Evolutionary conservation across 2,113 vertebrate genomes (phyloP).

Genomic region (Alligator sinensis): DNA sequence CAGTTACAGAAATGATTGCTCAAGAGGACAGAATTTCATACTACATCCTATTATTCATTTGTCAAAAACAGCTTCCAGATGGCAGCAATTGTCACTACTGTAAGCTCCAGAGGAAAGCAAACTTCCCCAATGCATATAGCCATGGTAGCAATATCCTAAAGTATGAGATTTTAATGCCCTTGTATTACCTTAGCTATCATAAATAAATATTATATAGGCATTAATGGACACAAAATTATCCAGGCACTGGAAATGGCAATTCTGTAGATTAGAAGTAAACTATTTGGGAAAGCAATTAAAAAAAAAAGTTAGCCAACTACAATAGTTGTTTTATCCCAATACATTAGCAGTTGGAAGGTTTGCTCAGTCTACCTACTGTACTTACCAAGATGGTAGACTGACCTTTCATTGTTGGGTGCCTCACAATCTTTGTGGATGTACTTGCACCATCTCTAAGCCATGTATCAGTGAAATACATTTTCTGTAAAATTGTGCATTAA

Average conservation of each 20-base stretch:
- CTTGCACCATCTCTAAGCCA: constrained; percentile 42
- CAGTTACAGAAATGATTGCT: not conserved
- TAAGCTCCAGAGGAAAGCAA: not conserved
- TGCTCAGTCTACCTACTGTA: not conserved
- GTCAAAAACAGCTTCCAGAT: not conserved
- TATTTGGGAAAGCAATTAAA: constrained; percentile 15
- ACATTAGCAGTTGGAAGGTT: not conserved
- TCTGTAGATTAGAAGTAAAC: not conserved
- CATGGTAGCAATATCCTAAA: not conserved
- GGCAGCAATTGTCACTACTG: not conserved
- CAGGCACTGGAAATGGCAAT: not conserved
- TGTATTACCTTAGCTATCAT: constrained; percentile 9
- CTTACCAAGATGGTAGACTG: not conserved
- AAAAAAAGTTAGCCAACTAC: not conserved
- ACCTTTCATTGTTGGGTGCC: not conserved
- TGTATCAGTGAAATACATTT: constrained; percentile 16
- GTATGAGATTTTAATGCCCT: not conserved
- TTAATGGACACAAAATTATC: constrained; percentile 9
- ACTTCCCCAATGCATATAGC: not conserved
- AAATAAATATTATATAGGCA: constrained; percentile 20
- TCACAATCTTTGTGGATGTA: constrained; percentile 3
- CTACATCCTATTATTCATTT: not conserved
- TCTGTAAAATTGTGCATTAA: constrained; percentile 47
- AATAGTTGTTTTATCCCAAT: not conserved
- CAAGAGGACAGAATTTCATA: not conserved